Percentiles rank a stretch among this genome's conserved stretches.
Conservation (phyloP, 2,888 invertebrate species). For the Atrina japonica region DNA sequence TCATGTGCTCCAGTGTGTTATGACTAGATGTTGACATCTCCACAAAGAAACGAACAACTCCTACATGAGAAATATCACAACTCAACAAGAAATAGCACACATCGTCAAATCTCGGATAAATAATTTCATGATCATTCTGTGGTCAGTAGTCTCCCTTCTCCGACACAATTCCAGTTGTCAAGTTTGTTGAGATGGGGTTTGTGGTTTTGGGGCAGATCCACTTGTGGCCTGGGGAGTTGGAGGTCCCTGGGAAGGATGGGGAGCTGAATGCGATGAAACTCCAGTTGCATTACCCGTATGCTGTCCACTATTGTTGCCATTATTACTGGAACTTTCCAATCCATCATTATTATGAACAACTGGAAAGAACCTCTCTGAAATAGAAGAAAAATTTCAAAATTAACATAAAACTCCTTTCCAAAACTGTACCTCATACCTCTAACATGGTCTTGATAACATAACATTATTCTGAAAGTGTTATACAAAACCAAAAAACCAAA, state of each 20-base stretch:
- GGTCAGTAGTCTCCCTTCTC: conserved; percentile 16
- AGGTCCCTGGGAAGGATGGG: conserved; percentile 55
- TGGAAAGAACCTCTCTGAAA: conserved; percentile 69
- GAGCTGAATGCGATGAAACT: conserved; percentile 51
- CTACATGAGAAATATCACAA: conserved; percentile 27
- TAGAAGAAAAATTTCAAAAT: conserved; percentile 3
- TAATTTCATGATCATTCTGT: conserved; percentile 18
- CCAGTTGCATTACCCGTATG: conserved; percentile 56
- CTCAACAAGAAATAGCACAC: conserved; percentile 17
- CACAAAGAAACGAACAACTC: conserved; percentile 20
- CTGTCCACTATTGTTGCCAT: conserved; percentile 41
- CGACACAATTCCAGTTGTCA: conserved; percentile 47
- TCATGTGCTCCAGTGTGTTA: not conserved
- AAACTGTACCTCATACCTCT: too few species aligned
- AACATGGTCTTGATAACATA: too few species aligned
- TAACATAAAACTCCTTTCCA: too few species aligned
- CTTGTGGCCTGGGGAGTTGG: conserved; percentile 55
- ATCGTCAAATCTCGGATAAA: conserved; percentile 18
- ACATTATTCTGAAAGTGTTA: too few species aligned
- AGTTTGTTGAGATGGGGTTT: conserved; percentile 60
- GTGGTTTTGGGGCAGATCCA: conserved; percentile 55
- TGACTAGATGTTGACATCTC: not conserved
- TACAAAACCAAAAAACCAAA: too few species aligned
- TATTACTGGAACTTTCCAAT: conserved; percentile 56
- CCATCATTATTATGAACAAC: conserved; percentile 64